Evolutionary conservation across 2,888 invertebrate species (phyloP).

Genomic region (Drosophila nigricruria): DNA sequence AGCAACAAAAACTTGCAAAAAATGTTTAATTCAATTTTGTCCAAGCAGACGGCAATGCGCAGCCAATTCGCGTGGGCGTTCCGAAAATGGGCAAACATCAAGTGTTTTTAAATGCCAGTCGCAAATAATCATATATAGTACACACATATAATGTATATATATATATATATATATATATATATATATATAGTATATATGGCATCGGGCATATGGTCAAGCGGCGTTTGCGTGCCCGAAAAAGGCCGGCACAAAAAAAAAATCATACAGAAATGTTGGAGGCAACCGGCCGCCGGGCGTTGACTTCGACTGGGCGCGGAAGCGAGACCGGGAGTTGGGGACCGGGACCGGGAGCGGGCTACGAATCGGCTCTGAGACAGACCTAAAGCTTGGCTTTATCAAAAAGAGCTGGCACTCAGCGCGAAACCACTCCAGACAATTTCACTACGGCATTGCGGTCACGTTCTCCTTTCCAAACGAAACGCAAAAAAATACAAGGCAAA

Average conservation of each 20-base stretch:
- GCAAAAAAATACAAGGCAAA: slow-evolving; percentile 19
- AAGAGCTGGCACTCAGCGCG: slow-evolving; percentile 40
- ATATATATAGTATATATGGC: slow-evolving; percentile 20
- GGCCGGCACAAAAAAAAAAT: slow-evolving; percentile 53
- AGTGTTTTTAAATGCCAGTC: slow-evolving; percentile 67
- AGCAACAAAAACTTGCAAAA: neutral
- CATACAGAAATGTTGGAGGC: slow-evolving; percentile 17
- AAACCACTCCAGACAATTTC: slow-evolving; percentile 57
- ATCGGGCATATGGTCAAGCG: slow-evolving; percentile 60
- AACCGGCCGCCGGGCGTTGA: slow-evolving; percentile 63
- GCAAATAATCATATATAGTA: slow-evolving; percentile 30
- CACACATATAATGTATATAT: slow-evolving; percentile 9
- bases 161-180: slow-evolving; percentile 10
- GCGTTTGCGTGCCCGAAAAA: slow-evolving; percentile 75
- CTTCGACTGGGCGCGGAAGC: slow-evolving; percentile 57
- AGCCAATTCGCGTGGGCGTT: slow-evolving; percentile 63
- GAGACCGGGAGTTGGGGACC: slow-evolving; percentile 25
- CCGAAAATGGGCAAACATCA: slow-evolving; percentile 70
- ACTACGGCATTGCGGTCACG: slow-evolving; percentile 76
- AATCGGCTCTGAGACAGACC: slow-evolving; percentile 4
- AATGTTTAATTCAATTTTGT: slow-evolving; percentile 63
- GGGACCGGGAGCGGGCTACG: slow-evolving; percentile 1
- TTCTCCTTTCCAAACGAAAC: slow-evolving; percentile 62
- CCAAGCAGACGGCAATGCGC: slow-evolving; percentile 12
- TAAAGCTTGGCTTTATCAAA: slow-evolving; percentile 47